Evolutionary conservation across 2,113 vertebrate genomes (phyloP).

Genomic region (Microtus richardsoni): DNA sequence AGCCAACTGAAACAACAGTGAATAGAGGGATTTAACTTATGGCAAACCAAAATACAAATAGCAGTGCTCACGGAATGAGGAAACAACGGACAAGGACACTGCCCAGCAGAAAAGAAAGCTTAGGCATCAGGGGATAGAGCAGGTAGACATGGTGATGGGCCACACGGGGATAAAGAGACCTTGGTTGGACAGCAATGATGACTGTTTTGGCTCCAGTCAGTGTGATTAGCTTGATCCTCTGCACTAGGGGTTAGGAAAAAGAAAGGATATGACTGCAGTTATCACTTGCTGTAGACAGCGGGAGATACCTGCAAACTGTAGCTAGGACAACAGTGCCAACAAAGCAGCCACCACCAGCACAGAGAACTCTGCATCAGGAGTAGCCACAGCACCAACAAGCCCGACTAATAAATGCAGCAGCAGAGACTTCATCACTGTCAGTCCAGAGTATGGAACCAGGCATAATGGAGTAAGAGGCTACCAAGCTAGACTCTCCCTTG

Average conservation of each 20-base stretch:
- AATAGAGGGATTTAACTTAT: background rate
- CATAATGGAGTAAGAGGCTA: background rate
- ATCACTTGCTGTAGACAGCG: fast-evolving
- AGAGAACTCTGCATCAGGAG: background rate
- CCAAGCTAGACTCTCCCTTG: background rate
- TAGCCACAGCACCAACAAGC: background rate
- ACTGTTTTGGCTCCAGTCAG: background rate
- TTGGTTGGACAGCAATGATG: background rate
- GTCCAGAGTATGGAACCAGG: background rate
- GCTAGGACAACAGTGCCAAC: fast-evolving
- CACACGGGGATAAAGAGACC: background rate
- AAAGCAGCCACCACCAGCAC: too few relatives aligned
- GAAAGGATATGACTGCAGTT: background rate
- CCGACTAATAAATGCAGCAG: background rate
- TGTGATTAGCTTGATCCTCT: background rate
- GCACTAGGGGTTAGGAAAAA: background rate
- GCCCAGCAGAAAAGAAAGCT: background rate
- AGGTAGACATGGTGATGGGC: too few relatives aligned
- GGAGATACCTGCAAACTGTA: too few relatives aligned
- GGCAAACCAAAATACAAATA: background rate
- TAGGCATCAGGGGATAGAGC: background rate
- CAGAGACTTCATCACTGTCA: background rate
- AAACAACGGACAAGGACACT: background rate
- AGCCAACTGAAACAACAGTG: too few relatives aligned
- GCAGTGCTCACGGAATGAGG: fast-evolving